Base-by-base conservation (phyloP, 2,888 invertebrate genomes). In the Netelia inedita region DNA sequence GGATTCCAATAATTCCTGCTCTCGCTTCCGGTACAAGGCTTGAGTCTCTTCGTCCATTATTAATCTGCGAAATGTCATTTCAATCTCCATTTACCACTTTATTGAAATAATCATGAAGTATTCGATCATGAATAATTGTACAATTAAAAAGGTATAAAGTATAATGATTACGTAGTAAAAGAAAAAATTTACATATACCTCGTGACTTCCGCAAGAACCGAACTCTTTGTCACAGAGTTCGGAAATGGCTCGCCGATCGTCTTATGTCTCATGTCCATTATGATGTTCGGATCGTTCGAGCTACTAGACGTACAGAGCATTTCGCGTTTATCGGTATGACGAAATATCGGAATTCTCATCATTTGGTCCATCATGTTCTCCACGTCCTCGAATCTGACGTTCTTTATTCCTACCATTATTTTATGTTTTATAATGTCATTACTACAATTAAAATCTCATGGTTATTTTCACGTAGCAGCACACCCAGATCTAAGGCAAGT, bases 251-350 rank as follows among this genome's bases (percentile, higher is more conserved):
- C 89, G 50, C 82, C 86, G 50, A 88, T 85, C 35, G 89, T 88
- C 71, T 87, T 89, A 68, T 91, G 91, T 55, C 92, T 89, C 53
- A 88, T 83, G 50, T 92, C 90, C 91, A 92, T 92, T 72, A 91
- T 88, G 46, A 92, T 63, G 86, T 92, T 92, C 14, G 90, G 92
- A 86, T 92, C 89, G 16, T 85, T 86, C 21, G 75, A 83, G 9
- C 79, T 85, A 1, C 87, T 88, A 43, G 89, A 88, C 41, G 81
- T 71, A 23, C 81, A 68, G 61, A 68, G 11, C 85, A 90, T 87
- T 14, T 82, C 83, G 19, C 86, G 88, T 68, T 90, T 91, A 23
- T 91, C 89, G 23, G 88, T 86, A 0, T 82, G 61, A 46, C 81
- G 81, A 35, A 91, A 88, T 74, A 92, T 89, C 11, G 90, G 88